Evolutionary conservation across 2,113 vertebrate species (phyloP).

Genomic region (Panthera uncia): DNA sequence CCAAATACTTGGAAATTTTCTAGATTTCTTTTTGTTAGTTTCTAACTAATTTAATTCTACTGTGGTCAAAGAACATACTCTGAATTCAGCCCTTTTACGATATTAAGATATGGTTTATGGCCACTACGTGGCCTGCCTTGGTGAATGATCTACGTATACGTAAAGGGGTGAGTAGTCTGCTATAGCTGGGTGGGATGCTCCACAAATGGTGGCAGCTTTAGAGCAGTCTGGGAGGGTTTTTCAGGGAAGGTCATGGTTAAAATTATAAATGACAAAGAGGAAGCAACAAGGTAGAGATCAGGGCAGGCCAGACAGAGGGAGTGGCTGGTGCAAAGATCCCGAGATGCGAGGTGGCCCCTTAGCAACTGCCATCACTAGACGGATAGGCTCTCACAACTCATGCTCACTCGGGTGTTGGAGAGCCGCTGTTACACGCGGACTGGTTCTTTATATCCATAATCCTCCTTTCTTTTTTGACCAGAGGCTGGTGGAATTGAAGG

Average conservation of each 20-base stretch:
- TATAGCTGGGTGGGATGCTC: neutral
- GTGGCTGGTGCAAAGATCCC: neutral
- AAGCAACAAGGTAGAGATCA: neutral
- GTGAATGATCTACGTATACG: neutral
- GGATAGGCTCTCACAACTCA: neutral
- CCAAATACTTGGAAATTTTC: neutral
- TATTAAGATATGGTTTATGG: neutral
- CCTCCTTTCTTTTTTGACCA: neutral
- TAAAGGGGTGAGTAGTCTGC: neutral
- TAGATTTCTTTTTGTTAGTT: neutral
- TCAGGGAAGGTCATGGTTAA: neutral
- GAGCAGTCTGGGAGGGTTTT: neutral
- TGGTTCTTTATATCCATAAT: neutral
- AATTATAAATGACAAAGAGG: neutral
- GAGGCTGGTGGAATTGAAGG: neutral
- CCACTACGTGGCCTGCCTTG: neutral
- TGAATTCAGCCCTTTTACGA: neutral
- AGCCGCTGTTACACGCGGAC: neutral
- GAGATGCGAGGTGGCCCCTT: neutral
- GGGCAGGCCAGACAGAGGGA: neutral
- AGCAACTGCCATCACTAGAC: neutral
- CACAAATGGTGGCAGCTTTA: neutral
- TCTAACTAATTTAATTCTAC: neutral
- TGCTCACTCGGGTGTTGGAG: neutral
- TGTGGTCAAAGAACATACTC: neutral